Conservation (phyloP, 2,888 invertebrate genomes). For the Lypha dubia region DNA sequence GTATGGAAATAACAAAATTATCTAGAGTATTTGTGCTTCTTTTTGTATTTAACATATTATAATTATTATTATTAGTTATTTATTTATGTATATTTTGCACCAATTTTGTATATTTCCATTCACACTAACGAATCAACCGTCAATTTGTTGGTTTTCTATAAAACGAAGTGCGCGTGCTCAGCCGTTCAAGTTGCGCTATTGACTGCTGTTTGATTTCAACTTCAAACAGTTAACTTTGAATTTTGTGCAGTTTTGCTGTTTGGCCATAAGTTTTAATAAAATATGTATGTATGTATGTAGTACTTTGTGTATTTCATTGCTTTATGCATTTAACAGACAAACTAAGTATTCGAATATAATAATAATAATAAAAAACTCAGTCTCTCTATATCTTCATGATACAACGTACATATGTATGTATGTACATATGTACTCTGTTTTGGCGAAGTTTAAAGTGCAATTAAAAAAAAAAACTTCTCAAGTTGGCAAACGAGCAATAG, state of each 20-base stretch:
- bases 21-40: neutral
- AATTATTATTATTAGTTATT: conserved; percentile 5
- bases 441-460: conserved; percentile 69
- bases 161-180: conserved; percentile 61
- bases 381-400: conserved; percentile 42
- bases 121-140: conserved; percentile 24
- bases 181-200: conserved; percentile 55
- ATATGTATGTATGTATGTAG: conserved; percentile 1
- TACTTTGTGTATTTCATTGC: neutral
- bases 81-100: conserved; percentile 41
- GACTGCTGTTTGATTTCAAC: conserved; percentile 61
- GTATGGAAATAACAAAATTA: neutral
- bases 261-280: conserved; percentile 30
- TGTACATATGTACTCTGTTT: conserved; percentile 25
- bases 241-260: conserved; percentile 65
- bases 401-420: too few species aligned
- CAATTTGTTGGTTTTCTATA: conserved; percentile 29
- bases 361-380: conserved; percentile 42
- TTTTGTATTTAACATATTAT: neutral
- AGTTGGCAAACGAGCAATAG: conserved; percentile 24
- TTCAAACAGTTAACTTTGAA: conserved; percentile 42
- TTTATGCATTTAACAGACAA: conserved; percentile 40
- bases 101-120: conserved; percentile 38
- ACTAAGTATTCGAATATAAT: conserved; percentile 18
- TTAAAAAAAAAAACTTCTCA: conserved; percentile 30